phyloP scores from a whole-genome alignment of 2,888 invertebrate genomes.

The Fabriciana adippe region DNA sequence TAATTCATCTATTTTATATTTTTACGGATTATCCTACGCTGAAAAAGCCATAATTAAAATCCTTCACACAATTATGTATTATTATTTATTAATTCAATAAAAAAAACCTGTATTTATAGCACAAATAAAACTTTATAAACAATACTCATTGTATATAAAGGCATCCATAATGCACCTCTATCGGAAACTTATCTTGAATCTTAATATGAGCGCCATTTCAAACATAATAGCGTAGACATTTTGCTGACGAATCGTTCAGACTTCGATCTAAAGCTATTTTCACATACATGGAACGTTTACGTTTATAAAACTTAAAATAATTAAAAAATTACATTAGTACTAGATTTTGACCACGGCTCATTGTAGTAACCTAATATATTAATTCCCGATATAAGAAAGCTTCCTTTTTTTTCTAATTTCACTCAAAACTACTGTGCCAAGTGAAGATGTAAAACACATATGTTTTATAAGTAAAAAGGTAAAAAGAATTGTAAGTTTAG shows the following conservation, averaged over 20 bases:
- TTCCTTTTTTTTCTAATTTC: too few species aligned
- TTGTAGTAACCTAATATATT: too few species aligned
- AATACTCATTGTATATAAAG: conserved; percentile 9
- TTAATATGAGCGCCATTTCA: conserved; percentile 35
- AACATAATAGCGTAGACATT: conserved; percentile 29
- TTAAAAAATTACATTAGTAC: too few species aligned
- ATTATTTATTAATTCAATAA: too few species aligned
- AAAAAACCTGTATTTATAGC: too few species aligned
- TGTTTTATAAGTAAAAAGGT: background rate
- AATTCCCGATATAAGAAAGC: too few species aligned
- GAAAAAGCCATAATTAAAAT: too few species aligned
- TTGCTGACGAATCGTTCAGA: conserved; percentile 22
- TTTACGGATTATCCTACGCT: too few species aligned
- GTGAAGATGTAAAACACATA: background rate
- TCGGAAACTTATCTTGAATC: conserved; percentile 31
- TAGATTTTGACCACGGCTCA: too few species aligned
- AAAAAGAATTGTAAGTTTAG: background rate
- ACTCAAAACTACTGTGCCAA: too few species aligned
- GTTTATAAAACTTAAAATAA: background rate
- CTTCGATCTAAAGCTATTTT: background rate
- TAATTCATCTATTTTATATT: too few species aligned
- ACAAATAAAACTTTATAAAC: conserved; percentile 16
- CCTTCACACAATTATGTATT: too few species aligned
- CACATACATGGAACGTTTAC: background rate
- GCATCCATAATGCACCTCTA: conserved; percentile 27